A percentile compares a stretch with the other conserved stretches of the same genome.
Evolutionary conservation across 1,140 invertebrate species (phyloP).

Genomic region (Zaprionus ornatus): DNA sequence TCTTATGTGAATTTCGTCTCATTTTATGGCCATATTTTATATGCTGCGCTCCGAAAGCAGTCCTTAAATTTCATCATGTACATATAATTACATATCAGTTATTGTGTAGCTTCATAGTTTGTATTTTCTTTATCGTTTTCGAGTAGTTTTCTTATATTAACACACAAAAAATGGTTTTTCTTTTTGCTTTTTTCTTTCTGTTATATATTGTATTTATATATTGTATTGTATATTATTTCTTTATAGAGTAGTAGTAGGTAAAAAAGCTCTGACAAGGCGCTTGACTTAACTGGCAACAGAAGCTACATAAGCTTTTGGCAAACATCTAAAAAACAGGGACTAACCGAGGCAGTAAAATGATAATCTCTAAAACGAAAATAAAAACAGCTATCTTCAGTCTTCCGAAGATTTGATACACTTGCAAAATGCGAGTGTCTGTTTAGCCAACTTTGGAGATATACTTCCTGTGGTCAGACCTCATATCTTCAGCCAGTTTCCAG

Average conservation of each 20-base stretch:
- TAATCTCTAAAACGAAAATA: background rate
- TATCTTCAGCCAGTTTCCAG: background rate
- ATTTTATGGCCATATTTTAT: constrained; percentile 59
- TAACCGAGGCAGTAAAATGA: constrained; percentile 5
- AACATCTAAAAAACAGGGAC: constrained; percentile 36
- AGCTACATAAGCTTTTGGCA: constrained; percentile 72
- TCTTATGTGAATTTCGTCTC: constrained; percentile 25
- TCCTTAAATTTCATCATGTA: constrained; percentile 46
- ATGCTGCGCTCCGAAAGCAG: constrained; percentile 52
- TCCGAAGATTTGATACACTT: constrained; percentile 6
- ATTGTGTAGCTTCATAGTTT: constrained; percentile 39
- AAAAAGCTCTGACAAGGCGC: constrained; percentile 78
- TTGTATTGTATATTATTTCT: constrained; percentile 49
- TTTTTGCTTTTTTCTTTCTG: constrained; percentile 13
- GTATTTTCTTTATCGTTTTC: background rate
- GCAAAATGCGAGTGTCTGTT: background rate
- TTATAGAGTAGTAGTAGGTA: constrained; percentile 53
- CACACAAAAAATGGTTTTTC: constrained; percentile 33
- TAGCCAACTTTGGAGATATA: background rate
- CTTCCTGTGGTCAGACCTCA: background rate
- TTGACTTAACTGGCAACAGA: constrained; percentile 73
- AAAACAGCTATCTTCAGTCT: constrained; percentile 3
- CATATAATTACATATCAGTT: constrained; percentile 43
- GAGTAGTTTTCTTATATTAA: constrained; percentile 32
- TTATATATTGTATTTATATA: constrained; percentile 23